Percentiles rank a stretch among this genome's conserved stretches.
phyloP scores from a whole-genome alignment of 2,888 invertebrate species.

The Drosophila birchii region DNA sequence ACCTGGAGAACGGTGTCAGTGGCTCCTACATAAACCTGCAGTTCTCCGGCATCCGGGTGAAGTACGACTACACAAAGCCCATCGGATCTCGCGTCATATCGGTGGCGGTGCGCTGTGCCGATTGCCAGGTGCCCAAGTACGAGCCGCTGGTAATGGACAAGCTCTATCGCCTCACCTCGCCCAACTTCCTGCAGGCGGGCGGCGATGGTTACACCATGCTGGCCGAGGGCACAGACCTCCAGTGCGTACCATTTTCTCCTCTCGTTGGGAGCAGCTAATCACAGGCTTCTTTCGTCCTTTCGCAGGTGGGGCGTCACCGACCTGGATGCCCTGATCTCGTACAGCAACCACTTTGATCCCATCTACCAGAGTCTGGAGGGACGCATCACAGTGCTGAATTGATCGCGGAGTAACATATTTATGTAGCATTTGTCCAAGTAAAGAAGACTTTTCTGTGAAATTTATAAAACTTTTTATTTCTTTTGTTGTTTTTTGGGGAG shows the following conservation, averaged over 20 bases:
- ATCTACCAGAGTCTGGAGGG: constrained; percentile 70
- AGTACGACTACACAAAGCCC: constrained; percentile 87
- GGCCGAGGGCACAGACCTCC: constrained; percentile 78
- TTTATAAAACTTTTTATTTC: neutral
- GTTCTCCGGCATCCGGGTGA: constrained; percentile 86
- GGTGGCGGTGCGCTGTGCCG: constrained; percentile 79
- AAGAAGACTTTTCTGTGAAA: constrained; percentile 16
- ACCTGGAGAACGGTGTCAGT: constrained; percentile 58
- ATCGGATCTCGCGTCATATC: constrained; percentile 87
- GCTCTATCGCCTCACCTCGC: constrained; percentile 88
- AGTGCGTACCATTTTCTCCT: constrained; percentile 58
- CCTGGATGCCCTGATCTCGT: constrained; percentile 74
- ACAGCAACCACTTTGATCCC: constrained; percentile 60
- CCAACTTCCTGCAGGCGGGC: constrained; percentile 88
- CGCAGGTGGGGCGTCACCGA: constrained; percentile 63
- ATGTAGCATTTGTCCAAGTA: constrained; percentile 12
- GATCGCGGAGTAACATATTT: neutral
- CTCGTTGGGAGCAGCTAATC: neutral
- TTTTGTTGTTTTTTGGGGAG: neutral
- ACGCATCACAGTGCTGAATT: constrained; percentile 68
- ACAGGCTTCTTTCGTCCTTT: neutral
- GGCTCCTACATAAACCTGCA: constrained; percentile 85
- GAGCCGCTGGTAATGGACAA: constrained; percentile 86
- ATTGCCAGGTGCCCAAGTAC: constrained; percentile 87
- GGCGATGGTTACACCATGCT: constrained; percentile 89